Base-by-base conservation (phyloP, 1,140 invertebrate species). In the Lucilia sericata region DNA sequence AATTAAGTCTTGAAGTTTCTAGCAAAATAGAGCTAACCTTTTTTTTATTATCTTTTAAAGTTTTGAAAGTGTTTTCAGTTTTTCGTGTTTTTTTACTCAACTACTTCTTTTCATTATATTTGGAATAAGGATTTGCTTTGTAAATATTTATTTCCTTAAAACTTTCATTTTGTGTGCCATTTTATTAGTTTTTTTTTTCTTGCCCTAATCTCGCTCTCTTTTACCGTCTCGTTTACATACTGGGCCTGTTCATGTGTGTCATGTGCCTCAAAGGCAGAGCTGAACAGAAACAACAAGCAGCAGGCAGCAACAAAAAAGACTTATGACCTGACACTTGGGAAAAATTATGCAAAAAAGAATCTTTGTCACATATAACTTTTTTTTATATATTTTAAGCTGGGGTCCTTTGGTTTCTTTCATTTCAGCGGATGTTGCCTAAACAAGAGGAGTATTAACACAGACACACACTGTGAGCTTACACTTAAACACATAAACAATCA, bases 291-390 rank as follows among this genome's bases (percentile, higher is more conserved):
- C 17, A 60, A n/a, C 51, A 36, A 60, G 13, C 51, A 60, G 51
- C 51, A 55, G 51, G 4, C 8, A 60, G 12, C 51, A 21, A 70
- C 17, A 21, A 70, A 70, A 70, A 70, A 70, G 60, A 70, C 60
- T 70, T 70, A 70, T 70, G 60, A 70, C 60, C n/a, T 70, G 60
- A 70, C 60, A 70, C 60, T 70, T 70, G 60, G 60, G 60, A 70
- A 70, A 70, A 70, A 70, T 70, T 70, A 70, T 70, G 60, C 60
- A 70, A 70, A 70, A 70, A 70, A 60, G 51, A 60, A 70, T 70
- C 60, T 70, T 70, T 70, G 60, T 70, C 60, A 70, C 60, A 70
- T 70, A 70, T 5, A 60, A 17, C 14, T 60, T 17, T 36, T 36
- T 36, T n/a, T 60, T 60, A 17, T 10, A 60, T 5, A 3, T 60